A percentile compares a stretch with the other conserved stretches of the same genome.
Evolutionary conservation across 1,140 invertebrate species (phyloP).

Genomic region (Rhopalosiphum padi): DNA sequence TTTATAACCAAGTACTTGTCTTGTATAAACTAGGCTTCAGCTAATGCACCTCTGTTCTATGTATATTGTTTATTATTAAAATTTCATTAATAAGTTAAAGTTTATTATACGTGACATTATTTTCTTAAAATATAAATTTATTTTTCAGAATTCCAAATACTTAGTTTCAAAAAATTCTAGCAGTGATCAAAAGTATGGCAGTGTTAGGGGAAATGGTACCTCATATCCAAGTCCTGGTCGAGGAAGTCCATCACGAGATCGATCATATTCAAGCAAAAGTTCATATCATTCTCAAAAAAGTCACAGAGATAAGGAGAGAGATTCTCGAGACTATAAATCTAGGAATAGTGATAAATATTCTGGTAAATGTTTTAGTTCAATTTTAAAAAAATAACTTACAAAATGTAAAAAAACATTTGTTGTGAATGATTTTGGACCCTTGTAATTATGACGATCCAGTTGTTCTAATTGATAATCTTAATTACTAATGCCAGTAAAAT

Average conservation of each 20-base stretch:
- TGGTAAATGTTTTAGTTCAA: slow-evolving; percentile 66
- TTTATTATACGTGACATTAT: neutral
- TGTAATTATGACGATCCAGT: neutral
- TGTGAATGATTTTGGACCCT: neutral
- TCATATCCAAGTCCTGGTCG: slow-evolving; percentile 45
- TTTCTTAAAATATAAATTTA: neutral
- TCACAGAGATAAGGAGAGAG: slow-evolving; percentile 82
- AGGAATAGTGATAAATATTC: slow-evolving; percentile 79
- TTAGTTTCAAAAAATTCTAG: slow-evolving; percentile 71
- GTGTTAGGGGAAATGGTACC: slow-evolving; percentile 52
- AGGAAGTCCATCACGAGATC: slow-evolving; percentile 65
- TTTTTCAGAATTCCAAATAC: slow-evolving; percentile 76
- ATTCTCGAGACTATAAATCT: slow-evolving; percentile 87
- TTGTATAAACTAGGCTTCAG: too few species aligned
- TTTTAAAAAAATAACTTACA: neutral
- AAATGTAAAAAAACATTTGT: too few species aligned
- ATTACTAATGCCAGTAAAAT: too few species aligned
- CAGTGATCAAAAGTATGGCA: slow-evolving; percentile 54
- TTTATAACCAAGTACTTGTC: too few species aligned
- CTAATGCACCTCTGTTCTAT: too few species aligned
- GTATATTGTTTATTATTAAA: too few species aligned
- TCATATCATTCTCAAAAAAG: slow-evolving; percentile 76
- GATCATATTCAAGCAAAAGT: slow-evolving; percentile 77
- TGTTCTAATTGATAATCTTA: neutral
- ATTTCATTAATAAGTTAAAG: neutral